Evolutionary conservation across 2,113 vertebrate genomes (phyloP), one percentile per base, ranked within the genome.

Genomic region (Ceyx margarethae): DNA sequence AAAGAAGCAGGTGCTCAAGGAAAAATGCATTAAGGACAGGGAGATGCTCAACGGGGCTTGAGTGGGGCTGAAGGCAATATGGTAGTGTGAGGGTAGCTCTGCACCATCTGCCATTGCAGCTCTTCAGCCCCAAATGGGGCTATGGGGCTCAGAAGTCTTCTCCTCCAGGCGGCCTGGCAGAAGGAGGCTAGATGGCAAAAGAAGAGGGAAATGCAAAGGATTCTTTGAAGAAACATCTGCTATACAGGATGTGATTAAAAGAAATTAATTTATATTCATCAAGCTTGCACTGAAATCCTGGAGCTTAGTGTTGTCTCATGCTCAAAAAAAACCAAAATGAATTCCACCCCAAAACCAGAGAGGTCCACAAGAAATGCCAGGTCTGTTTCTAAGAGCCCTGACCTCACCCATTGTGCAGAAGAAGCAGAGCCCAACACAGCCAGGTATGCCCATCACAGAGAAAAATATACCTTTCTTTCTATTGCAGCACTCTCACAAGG

Each of bases 281-380:
- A 50, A 7, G 13, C 14, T 89, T 25, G 15, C 26, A 33, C 10
- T 67, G 57, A 79, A 68, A 51, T 33, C 25, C 15, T 51, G 25
- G 17, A 75, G 31, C 31, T n/a, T 29, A 23, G 28, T 37, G 18
- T 22, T 33, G 43, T 37, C 22, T 9, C 33, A 26, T 0, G 0
- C 10, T 23, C 11, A 40, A 57, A 81, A 68, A 80, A 40, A 65
- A 35, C 37, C 37, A 35, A 9, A 40, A 37, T 14, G 11, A 58
- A 64, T 10, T 2, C 8, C 22, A 61, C 11, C 5, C 60, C 28
- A 81, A 84, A 57, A 17, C 2, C n/a, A 61, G 60, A 57, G 17
- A 22, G 5, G 20, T 69, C 20, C 43, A 31, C 51, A 21, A 1
- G 16, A 79, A 67, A 73, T 43, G 6, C 18, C 35, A 48, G 2